Conservation (phyloP, 1,140 invertebrate genomes). For the Teleogryllus occipitalis region DNA sequence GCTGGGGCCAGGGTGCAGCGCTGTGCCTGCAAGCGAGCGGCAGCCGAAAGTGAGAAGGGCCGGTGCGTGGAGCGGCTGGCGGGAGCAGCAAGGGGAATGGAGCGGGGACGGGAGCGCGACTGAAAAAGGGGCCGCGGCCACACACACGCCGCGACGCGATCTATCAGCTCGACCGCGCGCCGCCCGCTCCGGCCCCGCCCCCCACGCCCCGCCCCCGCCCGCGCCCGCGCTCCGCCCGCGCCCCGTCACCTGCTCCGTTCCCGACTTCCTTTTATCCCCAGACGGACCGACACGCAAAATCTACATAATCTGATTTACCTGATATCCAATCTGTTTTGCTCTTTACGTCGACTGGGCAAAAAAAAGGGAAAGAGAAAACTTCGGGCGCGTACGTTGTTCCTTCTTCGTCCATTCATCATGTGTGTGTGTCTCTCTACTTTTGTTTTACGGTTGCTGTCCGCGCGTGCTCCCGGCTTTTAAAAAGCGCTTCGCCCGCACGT, state of each 20-base stretch:
- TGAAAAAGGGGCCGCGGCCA: too few relatives aligned
- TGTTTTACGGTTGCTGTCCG: background rate
- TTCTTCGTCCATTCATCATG: background rate
- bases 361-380: background rate
- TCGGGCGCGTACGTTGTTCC: background rate
- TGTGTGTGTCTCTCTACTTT: background rate
- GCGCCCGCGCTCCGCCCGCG: too few relatives aligned
- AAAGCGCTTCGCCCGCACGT: background rate
- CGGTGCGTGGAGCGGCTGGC: too few relatives aligned
- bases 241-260: background rate
- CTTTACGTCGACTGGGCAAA: background rate
- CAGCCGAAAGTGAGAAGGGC: too few relatives aligned
- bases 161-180: too few relatives aligned
- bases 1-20: too few relatives aligned
- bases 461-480: background rate
- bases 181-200: too few relatives aligned
- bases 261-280: background rate
- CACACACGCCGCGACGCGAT: too few relatives aligned
- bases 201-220: too few relatives aligned
- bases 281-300: background rate
- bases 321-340: background rate
- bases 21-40: too few relatives aligned
- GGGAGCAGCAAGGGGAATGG: too few relatives aligned
- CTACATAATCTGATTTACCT: conserved; percentile 1
- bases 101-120: too few relatives aligned